Percentiles rank a stretch among this genome's conserved stretches.
Evolutionary conservation across 1,140 invertebrate genomes (phyloP).

Genomic region (Proctacanthus coquilletti): DNA sequence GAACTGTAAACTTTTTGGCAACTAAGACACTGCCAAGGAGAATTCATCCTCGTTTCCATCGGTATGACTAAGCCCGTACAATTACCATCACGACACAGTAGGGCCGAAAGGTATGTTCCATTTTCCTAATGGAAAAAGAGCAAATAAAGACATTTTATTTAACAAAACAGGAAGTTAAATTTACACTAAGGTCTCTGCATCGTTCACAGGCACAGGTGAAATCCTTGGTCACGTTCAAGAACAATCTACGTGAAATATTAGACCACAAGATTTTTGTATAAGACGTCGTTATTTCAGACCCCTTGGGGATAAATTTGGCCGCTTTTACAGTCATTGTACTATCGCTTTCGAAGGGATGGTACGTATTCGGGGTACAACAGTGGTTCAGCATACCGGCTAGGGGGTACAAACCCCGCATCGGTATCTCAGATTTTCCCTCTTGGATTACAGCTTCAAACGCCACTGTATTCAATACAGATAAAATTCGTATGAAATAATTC

Average conservation of each 20-base stretch:
- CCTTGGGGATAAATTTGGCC: slow-evolving; percentile 40
- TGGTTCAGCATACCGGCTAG: slow-evolving; percentile 58
- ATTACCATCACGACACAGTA: slow-evolving; percentile 24
- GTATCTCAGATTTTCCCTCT: slow-evolving; percentile 31
- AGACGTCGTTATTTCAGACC: slow-evolving; percentile 52
- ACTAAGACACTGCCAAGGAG: slow-evolving; percentile 24
- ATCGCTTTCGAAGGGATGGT: slow-evolving; percentile 42
- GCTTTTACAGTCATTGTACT: slow-evolving; percentile 46
- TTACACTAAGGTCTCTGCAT: slow-evolving; percentile 51
- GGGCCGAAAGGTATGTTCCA: slow-evolving; percentile 20
- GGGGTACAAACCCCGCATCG: slow-evolving; percentile 54
- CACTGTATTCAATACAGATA: slow-evolving; percentile 53
- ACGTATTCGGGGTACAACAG: slow-evolving; percentile 56
- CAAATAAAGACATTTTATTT: not conserved
- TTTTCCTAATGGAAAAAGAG: slow-evolving; percentile 15
- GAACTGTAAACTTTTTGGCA: slow-evolving; percentile 27
- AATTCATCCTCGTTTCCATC: slow-evolving; percentile 20
- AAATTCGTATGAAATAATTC: slow-evolving; percentile 30
- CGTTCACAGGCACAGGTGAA: slow-evolving; percentile 55
- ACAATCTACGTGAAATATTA: slow-evolving; percentile 43
- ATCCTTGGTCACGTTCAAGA: slow-evolving; percentile 53
- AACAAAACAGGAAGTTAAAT: slow-evolving; percentile 14
- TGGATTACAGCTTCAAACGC: slow-evolving; percentile 49
- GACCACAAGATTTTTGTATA: slow-evolving; percentile 61
- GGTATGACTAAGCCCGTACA: slow-evolving; percentile 24